A percentile compares a stretch with the other conserved stretches of the same genome.
Conservation (phyloP, 2,113 vertebrate genomes). For the Vidua chalybeata region DNA sequence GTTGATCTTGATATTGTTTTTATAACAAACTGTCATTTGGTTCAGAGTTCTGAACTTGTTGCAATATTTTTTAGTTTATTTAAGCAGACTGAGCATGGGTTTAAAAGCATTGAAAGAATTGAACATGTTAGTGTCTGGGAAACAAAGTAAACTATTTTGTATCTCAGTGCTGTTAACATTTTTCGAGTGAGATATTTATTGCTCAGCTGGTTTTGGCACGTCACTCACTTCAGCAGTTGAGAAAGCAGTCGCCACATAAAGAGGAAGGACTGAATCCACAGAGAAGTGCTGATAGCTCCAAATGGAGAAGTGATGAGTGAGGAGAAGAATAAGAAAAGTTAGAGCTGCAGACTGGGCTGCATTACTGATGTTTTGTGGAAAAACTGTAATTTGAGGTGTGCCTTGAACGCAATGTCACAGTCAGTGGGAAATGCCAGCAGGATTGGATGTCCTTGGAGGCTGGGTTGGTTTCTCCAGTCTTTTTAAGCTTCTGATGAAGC, state of each 20-base stretch:
- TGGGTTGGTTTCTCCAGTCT: background rate
- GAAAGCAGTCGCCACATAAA: background rate
- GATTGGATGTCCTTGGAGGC: background rate
- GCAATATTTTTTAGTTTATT: background rate
- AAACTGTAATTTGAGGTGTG: background rate
- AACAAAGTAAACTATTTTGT: background rate
- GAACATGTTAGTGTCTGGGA: background rate
- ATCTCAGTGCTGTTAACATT: background rate
- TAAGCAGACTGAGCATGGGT: background rate
- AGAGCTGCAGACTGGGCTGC: background rate
- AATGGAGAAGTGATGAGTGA: background rate
- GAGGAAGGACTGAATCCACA: background rate
- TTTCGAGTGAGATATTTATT: background rate
- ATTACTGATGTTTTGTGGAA: background rate
- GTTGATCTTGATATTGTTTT: background rate
- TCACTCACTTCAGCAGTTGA: background rate
- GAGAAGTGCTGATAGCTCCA: background rate
- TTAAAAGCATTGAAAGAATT: background rate
- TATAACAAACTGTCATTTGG: background rate
- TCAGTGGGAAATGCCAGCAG: background rate
- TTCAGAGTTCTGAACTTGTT: background rate
- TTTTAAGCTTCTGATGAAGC: background rate
- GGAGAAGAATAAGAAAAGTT: background rate
- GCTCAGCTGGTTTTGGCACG: background rate
- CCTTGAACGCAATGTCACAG: fast-evolving